Percentiles rank a stretch among this genome's conserved stretches.
phyloP scores from a whole-genome alignment of 2,888 invertebrate species.

The Micoletzkya japonica region DNA sequence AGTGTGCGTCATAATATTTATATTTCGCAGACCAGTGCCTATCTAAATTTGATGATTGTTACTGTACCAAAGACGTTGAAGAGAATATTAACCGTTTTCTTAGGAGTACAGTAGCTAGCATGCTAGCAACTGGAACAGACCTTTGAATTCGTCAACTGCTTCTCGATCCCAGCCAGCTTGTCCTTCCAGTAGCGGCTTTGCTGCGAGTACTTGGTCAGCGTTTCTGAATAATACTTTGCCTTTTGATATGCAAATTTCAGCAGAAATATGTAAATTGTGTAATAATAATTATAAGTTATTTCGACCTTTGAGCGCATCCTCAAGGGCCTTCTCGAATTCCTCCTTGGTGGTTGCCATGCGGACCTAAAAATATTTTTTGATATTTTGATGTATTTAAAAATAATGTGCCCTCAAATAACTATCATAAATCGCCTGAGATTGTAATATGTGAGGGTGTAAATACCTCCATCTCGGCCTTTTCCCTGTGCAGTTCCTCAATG shows the following conservation, averaged over 20 bases:
- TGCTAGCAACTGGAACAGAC: no score
- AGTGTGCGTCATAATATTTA: no score
- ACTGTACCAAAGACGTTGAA: no score
- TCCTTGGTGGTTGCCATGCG: slow-evolving; percentile 29
- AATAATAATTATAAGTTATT: no score
- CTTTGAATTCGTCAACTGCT: slow-evolving; percentile 32
- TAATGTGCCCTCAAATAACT: not conserved
- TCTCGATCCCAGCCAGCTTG: slow-evolving; percentile 42
- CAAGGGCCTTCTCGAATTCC: slow-evolving; percentile 52
- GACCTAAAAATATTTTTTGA: slow-evolving; percentile 29
- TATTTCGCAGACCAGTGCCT: no score
- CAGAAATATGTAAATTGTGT: no score
- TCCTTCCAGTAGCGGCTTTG: slow-evolving; percentile 57
- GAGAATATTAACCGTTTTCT: no score
- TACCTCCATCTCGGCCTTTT: slow-evolving; percentile 32
- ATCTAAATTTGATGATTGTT: not conserved
- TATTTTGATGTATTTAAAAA: slow-evolving; percentile 35
- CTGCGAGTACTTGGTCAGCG: slow-evolving; percentile 51
- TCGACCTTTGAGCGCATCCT: slow-evolving; percentile 50
- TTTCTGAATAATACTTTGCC: no score
- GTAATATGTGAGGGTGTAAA: no score
- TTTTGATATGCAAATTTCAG: no score
- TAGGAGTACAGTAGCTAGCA: no score
- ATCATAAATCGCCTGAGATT: not conserved
- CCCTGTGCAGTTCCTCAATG: slow-evolving; percentile 42